phyloP scores from a whole-genome alignment of 2,113 vertebrate species.

The Cygnus atratus region DNA sequence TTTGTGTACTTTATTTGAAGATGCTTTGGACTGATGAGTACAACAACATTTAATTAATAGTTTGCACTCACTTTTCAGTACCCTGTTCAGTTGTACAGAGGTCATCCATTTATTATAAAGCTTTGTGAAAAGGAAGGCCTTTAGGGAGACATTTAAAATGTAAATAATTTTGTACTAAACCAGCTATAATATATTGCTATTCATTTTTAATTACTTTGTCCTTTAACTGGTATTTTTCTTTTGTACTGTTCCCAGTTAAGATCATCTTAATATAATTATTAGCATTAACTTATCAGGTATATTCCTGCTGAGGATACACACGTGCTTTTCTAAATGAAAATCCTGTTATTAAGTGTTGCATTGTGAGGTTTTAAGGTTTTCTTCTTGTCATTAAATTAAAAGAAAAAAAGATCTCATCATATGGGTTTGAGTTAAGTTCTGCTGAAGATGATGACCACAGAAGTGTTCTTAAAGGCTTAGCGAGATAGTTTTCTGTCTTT shows the following conservation, averaged over 20 bases:
- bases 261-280: slow-evolving; percentile 33
- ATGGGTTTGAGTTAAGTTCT: background rate
- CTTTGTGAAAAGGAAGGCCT: background rate
- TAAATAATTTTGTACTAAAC: slow-evolving; percentile 6
- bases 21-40: background rate
- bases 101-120: background rate
- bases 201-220: background rate
- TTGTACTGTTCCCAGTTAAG: slow-evolving; percentile 24
- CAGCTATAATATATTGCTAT: background rate
- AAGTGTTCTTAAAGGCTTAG: background rate
- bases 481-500: background rate
- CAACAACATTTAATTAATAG: background rate
- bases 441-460: background rate
- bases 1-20: background rate
- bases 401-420: rapidly evolving
- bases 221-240: slow-evolving; percentile 30
- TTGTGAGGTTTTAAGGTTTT: background rate
- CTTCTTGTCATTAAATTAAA: background rate
- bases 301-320: background rate
- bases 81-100: background rate
- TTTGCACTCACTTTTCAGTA: background rate
- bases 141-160: background rate
- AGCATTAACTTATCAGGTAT: slow-evolving; percentile 16
- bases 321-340: background rate
- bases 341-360: background rate